Base-by-base conservation (phyloP, 2,797 vertebrate genomes). In the Tarsius wallacei region DNA sequence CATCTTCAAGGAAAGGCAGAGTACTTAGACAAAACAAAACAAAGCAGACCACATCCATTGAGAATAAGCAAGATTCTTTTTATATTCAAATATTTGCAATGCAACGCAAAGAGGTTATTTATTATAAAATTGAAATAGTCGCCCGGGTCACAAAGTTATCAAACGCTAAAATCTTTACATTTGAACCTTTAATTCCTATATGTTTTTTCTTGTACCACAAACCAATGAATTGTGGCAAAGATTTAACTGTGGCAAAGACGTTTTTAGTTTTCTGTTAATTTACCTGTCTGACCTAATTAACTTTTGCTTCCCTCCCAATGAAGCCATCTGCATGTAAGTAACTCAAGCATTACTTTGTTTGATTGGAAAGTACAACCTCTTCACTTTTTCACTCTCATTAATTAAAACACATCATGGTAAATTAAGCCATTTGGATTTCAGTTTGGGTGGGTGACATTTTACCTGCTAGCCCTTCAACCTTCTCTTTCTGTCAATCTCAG, bases 331-430 rank as follows among this genome's bases (percentile, higher is more conserved):
- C 94, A 71, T 91, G 84, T 66, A 88, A 86, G 53, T 94, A 98
- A 96, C 57, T 94, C 96, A 97, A 93, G 61, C 8, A 85, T 24
- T 96, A 24, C n/a, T 98, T 94, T 68, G 61, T 95, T 94, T 90
- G 70, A 94, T 97, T 85, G 91, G 81, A 98, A 96, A 95, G 47
- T 57, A 94, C 26, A 0, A 90, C 55, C 61, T 87, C 76, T 97
- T 97, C 68, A 47, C 4, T 95, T 96, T 97, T 93, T 87, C 74
- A 16, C 85, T 97, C 96, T 86, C 73, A 57, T 82, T 96, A 68
- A 93, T 95, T 96, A 85, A 86, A 82, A 94, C 12, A 12, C 53
- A 80, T 93, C 93, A 76, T 42, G 87, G 36, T 93, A 88, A 91
- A 87, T 94, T 80, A 93, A 95, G 53, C 33, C 68, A 28, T 47